phyloP scores from a whole-genome alignment of 2,797 vertebrate genomes.

The Semotilus atromaculatus region DNA sequence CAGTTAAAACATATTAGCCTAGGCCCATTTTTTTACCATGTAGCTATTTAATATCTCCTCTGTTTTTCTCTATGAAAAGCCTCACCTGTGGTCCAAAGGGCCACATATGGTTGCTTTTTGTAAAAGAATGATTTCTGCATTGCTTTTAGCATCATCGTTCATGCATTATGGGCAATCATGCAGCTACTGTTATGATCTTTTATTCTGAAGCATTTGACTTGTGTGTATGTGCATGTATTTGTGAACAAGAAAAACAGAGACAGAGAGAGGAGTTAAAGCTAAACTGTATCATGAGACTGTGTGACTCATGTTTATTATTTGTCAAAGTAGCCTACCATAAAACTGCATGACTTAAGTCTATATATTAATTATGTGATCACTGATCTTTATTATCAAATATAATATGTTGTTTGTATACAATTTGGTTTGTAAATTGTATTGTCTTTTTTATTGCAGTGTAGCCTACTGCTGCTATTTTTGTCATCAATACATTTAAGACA shows the following conservation, averaged over 20 bases:
- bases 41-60: neutral
- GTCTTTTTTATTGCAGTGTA: neutral
- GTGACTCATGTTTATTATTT: neutral
- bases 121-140: neutral
- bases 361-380: neutral
- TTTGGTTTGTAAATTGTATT: neutral
- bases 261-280: neutral
- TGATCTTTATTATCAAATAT: neutral
- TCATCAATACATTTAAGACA: neutral
- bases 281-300: neutral
- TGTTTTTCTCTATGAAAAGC: neutral
- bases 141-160: neutral
- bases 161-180: slow-evolving; percentile 20
- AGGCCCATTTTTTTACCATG: neutral
- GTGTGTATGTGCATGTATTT: neutral
- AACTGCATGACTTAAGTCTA: neutral
- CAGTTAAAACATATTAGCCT: neutral
- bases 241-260: neutral
- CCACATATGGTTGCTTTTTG: neutral
- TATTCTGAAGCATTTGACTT: neutral
- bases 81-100: neutral
- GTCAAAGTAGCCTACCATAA: neutral
- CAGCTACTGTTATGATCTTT: slow-evolving; percentile 16
- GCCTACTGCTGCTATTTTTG: neutral
- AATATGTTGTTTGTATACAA: neutral